Evolutionary conservation across 2,797 vertebrate species (phyloP).

Genomic region (Malurus leucopterus): DNA sequence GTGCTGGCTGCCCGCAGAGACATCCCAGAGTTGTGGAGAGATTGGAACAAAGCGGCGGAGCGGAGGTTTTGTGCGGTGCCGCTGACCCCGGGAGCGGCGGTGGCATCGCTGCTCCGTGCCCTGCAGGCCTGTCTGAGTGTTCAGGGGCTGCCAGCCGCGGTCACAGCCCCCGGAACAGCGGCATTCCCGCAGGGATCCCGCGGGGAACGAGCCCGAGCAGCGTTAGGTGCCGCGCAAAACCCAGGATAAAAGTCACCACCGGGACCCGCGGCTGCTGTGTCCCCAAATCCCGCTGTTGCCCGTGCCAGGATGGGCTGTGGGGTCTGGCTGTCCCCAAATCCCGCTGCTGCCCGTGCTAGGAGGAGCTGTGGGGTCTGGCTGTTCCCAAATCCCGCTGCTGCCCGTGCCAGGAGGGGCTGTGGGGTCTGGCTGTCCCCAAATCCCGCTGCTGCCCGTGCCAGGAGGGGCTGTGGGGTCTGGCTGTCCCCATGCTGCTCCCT

Average conservation of each 20-base stretch:
- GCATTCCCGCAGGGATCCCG: too few species aligned
- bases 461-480: neutral
- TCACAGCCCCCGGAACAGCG: too few species aligned
- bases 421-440: neutral
- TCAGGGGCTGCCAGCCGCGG: neutral
- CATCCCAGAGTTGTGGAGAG: neutral
- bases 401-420: too few species aligned
- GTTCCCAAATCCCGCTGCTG: neutral
- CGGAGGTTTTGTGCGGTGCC: neutral
- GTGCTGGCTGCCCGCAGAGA: neutral
- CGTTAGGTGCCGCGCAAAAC: neutral
- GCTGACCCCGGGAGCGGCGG: rapidly evolving
- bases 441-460: neutral
- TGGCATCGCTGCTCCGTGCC: neutral
- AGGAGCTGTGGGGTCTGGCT: too few species aligned
- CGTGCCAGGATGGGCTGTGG: too few species aligned
- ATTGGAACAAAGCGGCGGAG: rapidly evolving
- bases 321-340: too few species aligned
- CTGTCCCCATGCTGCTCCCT: rapidly evolving
- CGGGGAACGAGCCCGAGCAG: neutral
- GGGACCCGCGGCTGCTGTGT: neutral
- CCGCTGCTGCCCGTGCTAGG: too few species aligned
- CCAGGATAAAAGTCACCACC: neutral
- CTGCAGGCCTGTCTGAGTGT: neutral
- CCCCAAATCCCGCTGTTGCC: neutral